Conservation (phyloP, 2,888 invertebrate species). For the Amphimallon solstitiale region DNA sequence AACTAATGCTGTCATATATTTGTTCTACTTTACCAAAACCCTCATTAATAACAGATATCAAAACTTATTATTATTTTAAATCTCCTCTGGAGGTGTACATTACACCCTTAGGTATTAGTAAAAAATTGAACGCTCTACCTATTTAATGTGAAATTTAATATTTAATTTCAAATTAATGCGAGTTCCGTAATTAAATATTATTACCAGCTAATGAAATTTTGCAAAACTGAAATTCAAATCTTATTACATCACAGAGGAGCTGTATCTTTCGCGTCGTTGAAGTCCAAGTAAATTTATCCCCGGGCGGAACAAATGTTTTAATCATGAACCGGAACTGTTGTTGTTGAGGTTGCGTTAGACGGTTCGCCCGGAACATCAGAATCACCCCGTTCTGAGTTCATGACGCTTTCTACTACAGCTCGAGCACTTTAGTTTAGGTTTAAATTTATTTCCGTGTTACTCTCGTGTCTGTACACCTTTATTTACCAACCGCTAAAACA, state of each 20-base stretch:
- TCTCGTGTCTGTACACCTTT: too few species aligned
- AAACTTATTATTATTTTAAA: too few species aligned
- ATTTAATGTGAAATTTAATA: constrained; percentile 9
- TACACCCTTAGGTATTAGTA: neutral
- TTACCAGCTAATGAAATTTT: constrained; percentile 7
- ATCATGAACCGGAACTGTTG: constrained; percentile 7
- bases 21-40: too few species aligned
- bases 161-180: constrained; percentile 4
- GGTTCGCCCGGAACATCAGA: neutral
- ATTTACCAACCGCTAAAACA: too few species aligned
- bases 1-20: too few species aligned
- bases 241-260: neutral
- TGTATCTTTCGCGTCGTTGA: neutral
- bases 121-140: neutral
- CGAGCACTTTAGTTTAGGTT: too few species aligned
- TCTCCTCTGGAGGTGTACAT: too few species aligned
- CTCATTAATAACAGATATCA: too few species aligned
- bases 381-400: too few species aligned
- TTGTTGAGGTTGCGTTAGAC: neutral
- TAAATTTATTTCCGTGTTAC: too few species aligned
- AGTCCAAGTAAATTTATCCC: constrained; percentile 5
- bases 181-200: constrained; percentile 15
- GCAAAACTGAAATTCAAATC: constrained; percentile 7
- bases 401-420: too few species aligned
- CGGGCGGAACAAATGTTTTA: constrained; percentile 4